These are phyloP conservation scores for Rhysida immarginata DNA, from an alignment of 1,140 invertebrate genomes.

Conservation along the genomic window DNA sequence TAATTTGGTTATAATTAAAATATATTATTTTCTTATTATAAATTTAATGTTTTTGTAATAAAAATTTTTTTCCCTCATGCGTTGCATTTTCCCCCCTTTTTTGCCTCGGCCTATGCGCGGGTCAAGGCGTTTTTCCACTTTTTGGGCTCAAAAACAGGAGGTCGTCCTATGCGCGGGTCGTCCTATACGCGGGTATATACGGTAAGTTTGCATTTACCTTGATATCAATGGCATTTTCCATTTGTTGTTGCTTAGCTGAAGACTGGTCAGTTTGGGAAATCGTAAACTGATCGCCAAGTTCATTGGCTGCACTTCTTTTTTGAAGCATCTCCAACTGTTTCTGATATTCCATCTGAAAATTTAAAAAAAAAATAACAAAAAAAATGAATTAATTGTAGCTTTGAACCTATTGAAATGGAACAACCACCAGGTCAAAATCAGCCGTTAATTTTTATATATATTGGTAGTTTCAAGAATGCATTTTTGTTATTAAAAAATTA, in stretches of 20 bases:
- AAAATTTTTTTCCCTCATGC: background rate
- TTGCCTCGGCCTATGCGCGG: too few species aligned
- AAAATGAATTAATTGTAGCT: too few species aligned
- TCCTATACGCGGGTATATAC: background rate
- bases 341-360: constrained; percentile 65
- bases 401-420: too few species aligned
- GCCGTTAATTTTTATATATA: too few species aligned
- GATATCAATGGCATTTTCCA: constrained; percentile 93
- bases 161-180: background rate
- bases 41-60: background rate
- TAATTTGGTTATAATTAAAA: too few species aligned
- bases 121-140: too few species aligned
- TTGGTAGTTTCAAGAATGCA: too few species aligned
- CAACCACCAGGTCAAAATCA: too few species aligned
- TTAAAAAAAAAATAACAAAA: constrained; percentile 9
- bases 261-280: constrained; percentile 86
- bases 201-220: constrained; percentile 46
- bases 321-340: constrained; percentile 75
- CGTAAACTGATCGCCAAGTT: constrained; percentile 85
- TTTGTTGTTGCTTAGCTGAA: constrained; percentile 57
- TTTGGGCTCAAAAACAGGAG: too few species aligned
- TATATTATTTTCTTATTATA: background rate
- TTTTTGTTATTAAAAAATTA: too few species aligned
- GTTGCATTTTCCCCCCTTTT: background rate
- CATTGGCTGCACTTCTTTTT: constrained; percentile 73